Base-by-base conservation (phyloP, 2,113 vertebrate species). In the Tychaedon coryphoeus region DNA sequence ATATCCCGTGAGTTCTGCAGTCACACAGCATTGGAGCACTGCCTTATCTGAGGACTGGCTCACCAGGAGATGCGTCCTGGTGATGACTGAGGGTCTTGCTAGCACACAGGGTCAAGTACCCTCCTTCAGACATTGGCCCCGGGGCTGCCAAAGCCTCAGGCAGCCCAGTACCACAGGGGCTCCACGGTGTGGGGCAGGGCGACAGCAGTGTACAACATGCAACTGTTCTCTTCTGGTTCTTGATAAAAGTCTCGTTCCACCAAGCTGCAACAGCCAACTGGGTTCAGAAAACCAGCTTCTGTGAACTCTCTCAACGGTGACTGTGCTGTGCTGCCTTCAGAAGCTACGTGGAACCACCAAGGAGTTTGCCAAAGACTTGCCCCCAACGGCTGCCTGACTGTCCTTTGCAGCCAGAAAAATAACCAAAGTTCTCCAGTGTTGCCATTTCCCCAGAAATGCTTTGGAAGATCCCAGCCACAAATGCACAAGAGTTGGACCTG, bases 361-460 rank as follows among this genome's bases (percentile, higher is more conserved):
- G 95, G 85, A 90, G 79, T 97, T 83, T 90, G 95, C 96, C 96
- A 97, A 97, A 97, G 96, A 97, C 79, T 88, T 10, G 33, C 50
- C 82, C 84, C 86, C 0, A 1, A 11, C 0, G 12, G 95, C 94
- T 93, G 92, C 86, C 75, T 75, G 78, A 92, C 88, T 90, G 78
- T 84, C 61, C 81, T 85, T 36, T 79, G 90, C 95, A 93, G 93
- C 95, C 95, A 79, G 67, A 83, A 93, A 57, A 94, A 79, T 93
- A 97, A 97, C 96, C 96, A 97, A 97, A 97, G 96, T 94, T 95
- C 90, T 90, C 50, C 40, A 76, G 71, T 31, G 94, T 88, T 94
- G 91, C 79, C 79, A 53, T 80, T 92, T 88, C 71, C 34, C 91
- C 60, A 47, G 87, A 69, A 79, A 76, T 74, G 69, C 91, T 90